A percentile compares a stretch with the other conserved stretches of the same genome.
phyloP scores from a whole-genome alignment of 2,888 invertebrate species.

The Brachypterus glaber region DNA sequence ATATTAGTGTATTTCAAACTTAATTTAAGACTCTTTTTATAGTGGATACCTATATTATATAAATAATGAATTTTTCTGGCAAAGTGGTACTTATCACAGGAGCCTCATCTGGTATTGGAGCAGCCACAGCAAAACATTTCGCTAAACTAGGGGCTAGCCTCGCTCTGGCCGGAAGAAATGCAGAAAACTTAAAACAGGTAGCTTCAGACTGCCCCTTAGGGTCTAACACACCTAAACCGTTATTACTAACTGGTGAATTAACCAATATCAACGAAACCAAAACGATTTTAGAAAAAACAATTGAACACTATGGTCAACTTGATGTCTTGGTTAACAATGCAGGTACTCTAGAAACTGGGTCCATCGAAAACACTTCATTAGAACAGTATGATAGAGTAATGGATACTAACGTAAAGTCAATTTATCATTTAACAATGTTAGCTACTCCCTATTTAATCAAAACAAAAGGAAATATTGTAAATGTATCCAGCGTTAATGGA shows the following conservation, averaged over 20 bases:
- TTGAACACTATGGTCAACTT: conserved; percentile 64
- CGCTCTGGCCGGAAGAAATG: conserved; percentile 63
- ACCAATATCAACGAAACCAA: conserved; percentile 64
- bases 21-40: too few relatives aligned
- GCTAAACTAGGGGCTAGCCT: conserved; percentile 65
- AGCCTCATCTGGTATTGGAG: conserved; percentile 80
- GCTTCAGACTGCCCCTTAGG: conserved; percentile 46
- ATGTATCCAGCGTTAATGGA: conserved; percentile 92
- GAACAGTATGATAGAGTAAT: conserved; percentile 85
- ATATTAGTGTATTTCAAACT: too few relatives aligned
- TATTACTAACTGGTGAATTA: conserved; percentile 59
- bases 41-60: too few relatives aligned
- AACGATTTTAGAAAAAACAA: conserved; percentile 60
- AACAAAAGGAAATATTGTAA: conserved; percentile 75
- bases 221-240: conserved; percentile 40
- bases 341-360: conserved; percentile 54
- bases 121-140: conserved; percentile 68
- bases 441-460: conserved; percentile 78
- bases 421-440: conserved; percentile 75
- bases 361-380: conserved; percentile 75
- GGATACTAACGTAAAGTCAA: conserved; percentile 77
- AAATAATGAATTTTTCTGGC: conserved; percentile 47
- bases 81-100: conserved; percentile 71
- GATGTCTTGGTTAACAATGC: conserved; percentile 88
- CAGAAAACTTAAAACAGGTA: conserved; percentile 55